Evolutionary conservation across 1,140 invertebrate genomes (phyloP).

Genomic region (Panagrolaimus sp.): DNA sequence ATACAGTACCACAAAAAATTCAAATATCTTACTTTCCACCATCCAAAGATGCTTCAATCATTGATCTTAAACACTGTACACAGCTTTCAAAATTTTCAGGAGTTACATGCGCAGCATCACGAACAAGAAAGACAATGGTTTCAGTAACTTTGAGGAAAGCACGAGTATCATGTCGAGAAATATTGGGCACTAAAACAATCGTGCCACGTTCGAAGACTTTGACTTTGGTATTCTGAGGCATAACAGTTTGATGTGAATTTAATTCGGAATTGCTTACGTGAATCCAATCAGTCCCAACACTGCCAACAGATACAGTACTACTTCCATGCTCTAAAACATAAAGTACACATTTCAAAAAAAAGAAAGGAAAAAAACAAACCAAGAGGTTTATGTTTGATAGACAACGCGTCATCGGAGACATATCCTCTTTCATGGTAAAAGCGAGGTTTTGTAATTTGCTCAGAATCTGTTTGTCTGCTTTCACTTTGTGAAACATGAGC

Average conservation of each 20-base stretch:
- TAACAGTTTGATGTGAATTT: constrained; percentile 25
- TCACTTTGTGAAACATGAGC: not conserved
- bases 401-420: constrained; percentile 21
- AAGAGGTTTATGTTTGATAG: constrained; percentile 11
- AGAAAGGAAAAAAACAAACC: not conserved
- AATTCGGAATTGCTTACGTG: constrained; percentile 14
- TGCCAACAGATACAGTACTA: constrained; percentile 10
- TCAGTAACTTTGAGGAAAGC: constrained; percentile 80
- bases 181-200: constrained; percentile 48
- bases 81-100: constrained; percentile 73
- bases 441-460: too few relatives aligned
- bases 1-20: constrained; percentile 17
- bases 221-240: constrained; percentile 16
- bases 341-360: not conserved
- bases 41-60: constrained; percentile 77
- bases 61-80: constrained; percentile 80
- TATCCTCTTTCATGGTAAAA: constrained; percentile 25
- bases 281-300: constrained; percentile 18
- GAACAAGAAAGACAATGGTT: constrained; percentile 80
- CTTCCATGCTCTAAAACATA: not conserved
- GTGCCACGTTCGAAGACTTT: constrained; percentile 36
- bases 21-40: constrained; percentile 59
- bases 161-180: constrained; percentile 72
- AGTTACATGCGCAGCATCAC: constrained; percentile 90
- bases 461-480: too few relatives aligned